These are phyloP conservation scores for Ochotona princeps DNA, from an alignment of 2,113 vertebrate species.

Conservation along the genomic window DNA sequence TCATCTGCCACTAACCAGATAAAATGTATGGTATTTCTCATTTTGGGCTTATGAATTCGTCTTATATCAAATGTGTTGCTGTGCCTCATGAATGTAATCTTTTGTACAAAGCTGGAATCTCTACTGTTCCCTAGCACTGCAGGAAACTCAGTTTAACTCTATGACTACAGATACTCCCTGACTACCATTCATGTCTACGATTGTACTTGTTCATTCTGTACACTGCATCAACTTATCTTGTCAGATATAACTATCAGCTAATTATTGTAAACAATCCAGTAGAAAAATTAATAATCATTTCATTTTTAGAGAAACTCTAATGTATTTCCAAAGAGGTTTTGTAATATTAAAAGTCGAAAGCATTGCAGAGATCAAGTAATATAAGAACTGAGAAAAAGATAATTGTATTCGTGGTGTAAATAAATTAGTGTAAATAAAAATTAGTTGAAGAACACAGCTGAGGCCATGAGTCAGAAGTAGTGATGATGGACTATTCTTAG, in stretches of 20 bases:
- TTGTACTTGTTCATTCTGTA: not conserved
- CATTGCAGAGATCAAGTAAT: not conserved
- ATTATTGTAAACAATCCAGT: not conserved
- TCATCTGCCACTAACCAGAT: too few relatives aligned
- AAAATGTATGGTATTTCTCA: too few relatives aligned
- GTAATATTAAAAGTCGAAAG: conserved; percentile 2
- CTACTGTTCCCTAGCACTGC: not conserved
- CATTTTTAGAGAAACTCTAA: conserved; percentile 36
- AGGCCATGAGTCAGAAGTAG: not conserved
- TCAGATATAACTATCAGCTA: not conserved
- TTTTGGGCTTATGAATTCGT: not conserved
- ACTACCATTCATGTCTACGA: not conserved
- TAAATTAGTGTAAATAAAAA: conserved; percentile 56
- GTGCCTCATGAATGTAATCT: not conserved
- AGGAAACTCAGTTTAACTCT: not conserved
- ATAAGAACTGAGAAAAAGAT: conserved; percentile 19
- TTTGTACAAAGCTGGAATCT: not conserved
- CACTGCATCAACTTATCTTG: not conserved
- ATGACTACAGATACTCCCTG: not conserved
- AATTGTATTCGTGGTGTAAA: not conserved
- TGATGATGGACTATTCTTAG: not conserved
- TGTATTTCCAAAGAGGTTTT: conserved; percentile 28
- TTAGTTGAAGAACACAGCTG: not conserved
- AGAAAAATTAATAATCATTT: not conserved
- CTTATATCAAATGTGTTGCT: not conserved